Conservation (phyloP, 2,888 invertebrate species). For the Lampropteryx suffumata region DNA sequence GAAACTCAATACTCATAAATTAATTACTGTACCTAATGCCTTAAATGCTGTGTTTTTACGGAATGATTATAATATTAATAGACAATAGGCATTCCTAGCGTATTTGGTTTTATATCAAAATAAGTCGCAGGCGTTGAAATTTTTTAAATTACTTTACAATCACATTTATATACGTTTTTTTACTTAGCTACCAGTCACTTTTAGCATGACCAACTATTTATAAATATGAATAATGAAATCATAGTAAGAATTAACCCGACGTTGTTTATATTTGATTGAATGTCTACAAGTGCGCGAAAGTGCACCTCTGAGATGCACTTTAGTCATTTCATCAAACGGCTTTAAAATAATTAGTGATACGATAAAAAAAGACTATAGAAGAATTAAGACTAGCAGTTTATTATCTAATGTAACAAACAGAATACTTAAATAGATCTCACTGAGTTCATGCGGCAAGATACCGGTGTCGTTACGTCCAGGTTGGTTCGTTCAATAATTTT, state of each 20-base stretch:
- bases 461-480: conserved; percentile 5
- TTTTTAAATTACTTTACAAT: background rate
- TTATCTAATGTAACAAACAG: conserved; percentile 28
- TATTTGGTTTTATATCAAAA: background rate
- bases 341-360: too few species aligned
- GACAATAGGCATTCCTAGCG: conserved; percentile 12
- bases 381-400: conserved; percentile 1
- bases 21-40: background rate
- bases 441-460: background rate
- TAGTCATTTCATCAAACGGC: too few species aligned
- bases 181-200: background rate
- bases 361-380: conserved; percentile 11
- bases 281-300: too few species aligned
- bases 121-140: background rate
- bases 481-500: conserved; percentile 11
- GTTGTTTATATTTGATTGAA: too few species aligned
- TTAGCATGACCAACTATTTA: background rate
- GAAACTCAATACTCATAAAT: conserved; percentile 3
- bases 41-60: conserved; percentile 1
- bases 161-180: background rate
- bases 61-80: background rate
- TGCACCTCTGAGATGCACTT: too few species aligned
- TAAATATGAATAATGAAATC: too few species aligned
- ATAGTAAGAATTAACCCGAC: too few species aligned
- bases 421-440: conserved; percentile 18